Conservation (phyloP, 2,888 invertebrate species). For the Napeogenes inachia region DNA sequence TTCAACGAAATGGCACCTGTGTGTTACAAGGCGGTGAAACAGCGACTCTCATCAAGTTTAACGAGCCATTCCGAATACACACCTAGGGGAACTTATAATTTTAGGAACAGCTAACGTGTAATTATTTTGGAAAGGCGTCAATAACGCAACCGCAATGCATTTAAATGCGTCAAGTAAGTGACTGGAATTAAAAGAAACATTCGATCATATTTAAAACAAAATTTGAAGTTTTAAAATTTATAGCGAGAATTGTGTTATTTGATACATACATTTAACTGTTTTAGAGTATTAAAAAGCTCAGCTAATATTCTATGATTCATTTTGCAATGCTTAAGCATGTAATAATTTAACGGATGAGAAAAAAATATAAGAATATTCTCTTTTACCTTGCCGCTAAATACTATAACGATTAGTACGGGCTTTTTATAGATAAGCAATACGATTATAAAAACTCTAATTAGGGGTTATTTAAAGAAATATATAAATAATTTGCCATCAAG, state of each 20-base stretch:
- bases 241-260: too few species aligned
- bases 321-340: not conserved
- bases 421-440: not conserved
- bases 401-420: not conserved
- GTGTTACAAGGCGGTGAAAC: conserved; percentile 39
- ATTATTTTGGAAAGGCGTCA: conserved; percentile 71
- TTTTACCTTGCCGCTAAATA: conserved; percentile 3
- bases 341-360: not conserved
- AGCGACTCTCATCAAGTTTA: conserved; percentile 69
- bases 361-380: not conserved
- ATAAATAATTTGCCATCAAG: conserved; percentile 60
- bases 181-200: conserved; percentile 15
- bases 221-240: too few species aligned
- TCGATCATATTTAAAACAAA: too few species aligned
- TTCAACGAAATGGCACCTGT: conserved; percentile 12
- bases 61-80: conserved; percentile 67
- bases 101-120: conserved; percentile 70
- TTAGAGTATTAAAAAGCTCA: too few species aligned
- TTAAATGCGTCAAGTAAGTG: conserved; percentile 47
- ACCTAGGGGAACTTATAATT: conserved; percentile 63
- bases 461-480: conserved; percentile 38
- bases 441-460: not conserved
- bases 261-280: too few species aligned
- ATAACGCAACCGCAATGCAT: conserved; percentile 63
- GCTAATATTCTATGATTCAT: too few species aligned